Evolutionary conservation across 2,113 vertebrate species (phyloP), one percentile per base, ranked within the genome.

Genomic region (Lepus timidus): DNA sequence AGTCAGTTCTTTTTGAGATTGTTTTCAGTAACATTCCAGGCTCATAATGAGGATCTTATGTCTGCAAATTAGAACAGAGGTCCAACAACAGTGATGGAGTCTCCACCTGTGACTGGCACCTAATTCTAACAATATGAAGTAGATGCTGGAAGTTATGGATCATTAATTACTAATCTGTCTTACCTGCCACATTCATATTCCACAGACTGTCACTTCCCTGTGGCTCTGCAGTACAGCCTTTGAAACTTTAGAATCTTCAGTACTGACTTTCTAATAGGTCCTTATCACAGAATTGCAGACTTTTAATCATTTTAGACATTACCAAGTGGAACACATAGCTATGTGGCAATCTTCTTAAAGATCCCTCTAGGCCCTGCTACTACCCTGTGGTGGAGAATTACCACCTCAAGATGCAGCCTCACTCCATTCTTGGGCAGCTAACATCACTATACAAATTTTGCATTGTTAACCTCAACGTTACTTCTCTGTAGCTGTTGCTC

Each of bases 1-100:
- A 93, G 86, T 92, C 61, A 20, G 68, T 65, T 85, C 33, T 78
- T 85, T 87, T 67, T 55, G 90, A 95, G 73, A 68, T 31, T 82
- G 33, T 58, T 94, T 90, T 95, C 52, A 96, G 78, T 58, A 79
- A 36, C 27, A 83, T 51, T 17, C 7, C 29, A 51, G 25, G 13
- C 61, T 88, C 52, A 51, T 49, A 80, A 68, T 64, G 20, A 94
- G 39, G 83, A 70, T 88, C 51, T 33, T 39, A 39, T 23, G 36
- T n/a, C 29, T 61, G 49, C 52, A 93, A 81, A 90, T 93, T 71
- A 89, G 62, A 88, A 55, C 11, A 33, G 55, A 82, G n/a, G 29
- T 78, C 27, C 44, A 91, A 71, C 6, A 52, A 39, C 79, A 80
- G 61, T 0, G 2, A 83, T 23, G 27, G 52, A 86, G 58, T 39